A percentile compares a stretch with the other conserved stretches of the same genome.
phyloP scores from a whole-genome alignment of 2,113 vertebrate species.

The Tenebrosternarchus preto region DNA sequence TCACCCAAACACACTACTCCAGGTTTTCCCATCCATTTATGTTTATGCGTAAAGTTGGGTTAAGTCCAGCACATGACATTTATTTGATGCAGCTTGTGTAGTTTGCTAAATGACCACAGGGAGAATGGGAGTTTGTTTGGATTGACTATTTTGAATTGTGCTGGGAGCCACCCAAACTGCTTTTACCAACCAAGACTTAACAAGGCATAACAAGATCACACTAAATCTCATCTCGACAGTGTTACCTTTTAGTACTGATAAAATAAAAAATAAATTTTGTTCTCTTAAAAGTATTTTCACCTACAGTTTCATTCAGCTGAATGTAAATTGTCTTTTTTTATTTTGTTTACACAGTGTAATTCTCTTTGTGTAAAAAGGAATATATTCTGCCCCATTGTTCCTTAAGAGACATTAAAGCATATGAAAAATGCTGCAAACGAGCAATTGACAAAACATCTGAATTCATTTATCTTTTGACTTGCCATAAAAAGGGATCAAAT shows the following conservation, averaged over 20 bases:
- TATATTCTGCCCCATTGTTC: slow-evolving; percentile 20
- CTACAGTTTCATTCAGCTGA: slow-evolving; percentile 43
- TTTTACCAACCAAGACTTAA: not conserved
- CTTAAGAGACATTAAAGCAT: slow-evolving; percentile 34
- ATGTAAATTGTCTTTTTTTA: slow-evolving; percentile 38
- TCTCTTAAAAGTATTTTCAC: slow-evolving; percentile 34
- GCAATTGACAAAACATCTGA: slow-evolving; percentile 23
- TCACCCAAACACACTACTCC: slow-evolving; percentile 25
- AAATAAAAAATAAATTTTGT: slow-evolving; percentile 12
- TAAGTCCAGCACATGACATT: not conserved
- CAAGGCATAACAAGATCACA: no score
- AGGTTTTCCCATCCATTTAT: not conserved
- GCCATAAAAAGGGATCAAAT: not conserved
- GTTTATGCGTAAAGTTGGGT: slow-evolving; percentile 21
- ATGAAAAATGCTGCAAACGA: slow-evolving; percentile 17
- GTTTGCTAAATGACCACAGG: slow-evolving; percentile 24
- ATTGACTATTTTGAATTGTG: slow-evolving; percentile 1
- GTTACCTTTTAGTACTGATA: slow-evolving; percentile 27
- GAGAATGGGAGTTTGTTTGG: slow-evolving; percentile 7
- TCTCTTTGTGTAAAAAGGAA: slow-evolving; percentile 10
- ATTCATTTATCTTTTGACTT: not conserved
- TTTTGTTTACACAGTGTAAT: slow-evolving; percentile 21
- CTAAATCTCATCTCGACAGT: slow-evolving; percentile 23
- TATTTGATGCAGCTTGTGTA: slow-evolving; percentile 18
- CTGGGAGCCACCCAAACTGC: slow-evolving; percentile 2